These are phyloP conservation scores for Bicyclus anynana DNA, from an alignment of 1,140 invertebrate genomes.

Conservation along the genomic window DNA sequence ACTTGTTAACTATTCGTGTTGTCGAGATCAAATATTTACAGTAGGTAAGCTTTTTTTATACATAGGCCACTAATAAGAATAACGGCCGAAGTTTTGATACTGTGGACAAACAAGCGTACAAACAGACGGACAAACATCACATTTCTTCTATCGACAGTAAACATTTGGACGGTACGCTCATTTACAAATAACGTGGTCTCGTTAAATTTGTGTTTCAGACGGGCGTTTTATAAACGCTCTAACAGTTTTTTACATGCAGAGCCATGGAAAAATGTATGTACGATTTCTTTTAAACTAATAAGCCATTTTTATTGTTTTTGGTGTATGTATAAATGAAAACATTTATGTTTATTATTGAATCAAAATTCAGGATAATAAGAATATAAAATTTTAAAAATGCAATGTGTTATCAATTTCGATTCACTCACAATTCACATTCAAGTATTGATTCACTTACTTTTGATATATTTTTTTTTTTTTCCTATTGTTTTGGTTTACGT, in stretches of 20 bases:
- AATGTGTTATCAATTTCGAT: too few relatives aligned
- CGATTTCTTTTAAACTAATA: too few relatives aligned
- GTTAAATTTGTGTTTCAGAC: conserved; percentile 27
- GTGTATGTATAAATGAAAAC: too few relatives aligned
- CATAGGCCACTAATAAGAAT: background rate
- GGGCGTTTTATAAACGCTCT: conserved; percentile 21
- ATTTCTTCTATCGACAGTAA: conserved; percentile 49
- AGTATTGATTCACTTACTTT: too few relatives aligned
- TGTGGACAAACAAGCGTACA: conserved; percentile 14
- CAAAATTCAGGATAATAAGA: too few relatives aligned
- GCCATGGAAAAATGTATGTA: too few relatives aligned
- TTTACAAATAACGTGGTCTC: conserved; percentile 44
- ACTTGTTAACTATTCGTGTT: background rate
- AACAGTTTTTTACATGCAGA: background rate
- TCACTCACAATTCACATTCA: too few relatives aligned
- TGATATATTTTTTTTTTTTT: too few relatives aligned
- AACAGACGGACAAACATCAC: conserved; percentile 37
- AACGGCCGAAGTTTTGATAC: conserved; percentile 17
- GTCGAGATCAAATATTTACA: background rate
- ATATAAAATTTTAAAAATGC: too few relatives aligned
- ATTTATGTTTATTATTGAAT: too few relatives aligned
- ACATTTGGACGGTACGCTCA: conserved; percentile 43
- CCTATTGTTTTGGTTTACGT: too few relatives aligned
- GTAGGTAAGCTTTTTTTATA: background rate
- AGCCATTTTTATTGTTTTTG: too few relatives aligned